Conservation (phyloP, 2,888 invertebrate species). For the Torymus auratus region DNA sequence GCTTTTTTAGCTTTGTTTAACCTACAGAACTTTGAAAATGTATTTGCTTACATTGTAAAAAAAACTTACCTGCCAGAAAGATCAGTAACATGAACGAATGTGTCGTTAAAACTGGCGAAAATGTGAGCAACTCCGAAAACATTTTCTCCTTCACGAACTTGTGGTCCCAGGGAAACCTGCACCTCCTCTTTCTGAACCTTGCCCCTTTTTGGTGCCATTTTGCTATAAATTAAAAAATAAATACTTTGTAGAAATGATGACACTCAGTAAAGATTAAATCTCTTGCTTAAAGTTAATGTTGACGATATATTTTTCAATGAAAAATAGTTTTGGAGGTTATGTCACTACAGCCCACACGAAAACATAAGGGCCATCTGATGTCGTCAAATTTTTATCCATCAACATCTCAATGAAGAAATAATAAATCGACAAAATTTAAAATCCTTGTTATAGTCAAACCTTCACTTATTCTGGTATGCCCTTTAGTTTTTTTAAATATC, state of each 20-base stretch:
- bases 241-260: constrained; percentile 16
- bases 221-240: constrained; percentile 60
- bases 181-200: constrained; percentile 98
- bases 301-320: constrained; percentile 11
- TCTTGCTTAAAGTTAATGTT: neutral
- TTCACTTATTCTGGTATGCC: neutral
- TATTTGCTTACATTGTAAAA: too few species aligned
- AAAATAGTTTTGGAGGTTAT: constrained; percentile 48
- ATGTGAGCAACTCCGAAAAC: constrained; percentile 99
- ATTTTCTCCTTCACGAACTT: constrained; percentile 97
- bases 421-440: constrained; percentile 4
- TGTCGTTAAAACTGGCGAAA: constrained; percentile 99
- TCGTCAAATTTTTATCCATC: constrained; percentile 61
- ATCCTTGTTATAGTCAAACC: neutral
- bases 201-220: constrained; percentile 98
- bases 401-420: constrained; percentile 61
- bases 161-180: constrained; percentile 96
- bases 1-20: too few species aligned
- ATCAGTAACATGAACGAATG: constrained; percentile 99
- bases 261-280: neutral
- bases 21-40: too few species aligned
- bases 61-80: constrained; percentile 89
- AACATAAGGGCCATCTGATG: constrained; percentile 32
- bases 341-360: constrained; percentile 13
- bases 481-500: constrained; percentile 43